A percentile compares a stretch with the other conserved stretches of the same genome.
These are phyloP conservation scores for Fulica atra DNA, from an alignment of 2,113 vertebrate genomes.

Conservation along the genomic window DNA sequence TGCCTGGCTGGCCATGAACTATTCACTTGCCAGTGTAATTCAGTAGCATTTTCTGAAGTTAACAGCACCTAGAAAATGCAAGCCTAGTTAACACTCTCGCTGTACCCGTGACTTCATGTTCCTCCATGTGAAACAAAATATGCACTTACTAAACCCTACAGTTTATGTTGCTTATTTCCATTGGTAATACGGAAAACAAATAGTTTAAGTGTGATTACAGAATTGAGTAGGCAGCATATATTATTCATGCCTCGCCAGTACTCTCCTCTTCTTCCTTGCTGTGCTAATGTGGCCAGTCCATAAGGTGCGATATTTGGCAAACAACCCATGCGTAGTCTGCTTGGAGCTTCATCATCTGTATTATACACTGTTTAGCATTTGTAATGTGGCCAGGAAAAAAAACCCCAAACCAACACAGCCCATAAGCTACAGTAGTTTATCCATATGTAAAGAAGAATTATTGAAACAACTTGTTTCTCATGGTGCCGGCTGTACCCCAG, in stretches of 20 bases:
- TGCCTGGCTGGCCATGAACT: not conserved
- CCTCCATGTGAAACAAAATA: not conserved
- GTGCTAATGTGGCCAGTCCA: not conserved
- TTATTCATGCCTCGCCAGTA: not conserved
- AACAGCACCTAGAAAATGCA: not conserved
- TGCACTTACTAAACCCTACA: not conserved
- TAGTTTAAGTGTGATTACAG: not conserved
- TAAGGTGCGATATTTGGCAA: not conserved
- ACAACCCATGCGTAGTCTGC: not conserved
- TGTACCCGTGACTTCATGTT: not conserved
- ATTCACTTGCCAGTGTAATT: not conserved
- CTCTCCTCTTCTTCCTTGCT: not conserved
- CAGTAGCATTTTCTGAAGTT: not conserved
- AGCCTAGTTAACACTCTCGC: not conserved
- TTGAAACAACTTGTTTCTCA: not conserved
- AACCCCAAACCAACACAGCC: too few relatives aligned
- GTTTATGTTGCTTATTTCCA: not conserved
- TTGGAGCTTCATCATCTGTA: not conserved
- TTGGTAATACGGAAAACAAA: not conserved
- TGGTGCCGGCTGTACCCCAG: accelerated
- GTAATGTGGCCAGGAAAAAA: not conserved
- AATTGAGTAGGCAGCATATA: not conserved
- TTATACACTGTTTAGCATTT: not conserved
- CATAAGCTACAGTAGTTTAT: not conserved
- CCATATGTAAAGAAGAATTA: not conserved